A percentile compares a stretch with the other conserved stretches of the same genome.
Conservation (phyloP, 2,888 invertebrate species). For the Axea sp. region DNA sequence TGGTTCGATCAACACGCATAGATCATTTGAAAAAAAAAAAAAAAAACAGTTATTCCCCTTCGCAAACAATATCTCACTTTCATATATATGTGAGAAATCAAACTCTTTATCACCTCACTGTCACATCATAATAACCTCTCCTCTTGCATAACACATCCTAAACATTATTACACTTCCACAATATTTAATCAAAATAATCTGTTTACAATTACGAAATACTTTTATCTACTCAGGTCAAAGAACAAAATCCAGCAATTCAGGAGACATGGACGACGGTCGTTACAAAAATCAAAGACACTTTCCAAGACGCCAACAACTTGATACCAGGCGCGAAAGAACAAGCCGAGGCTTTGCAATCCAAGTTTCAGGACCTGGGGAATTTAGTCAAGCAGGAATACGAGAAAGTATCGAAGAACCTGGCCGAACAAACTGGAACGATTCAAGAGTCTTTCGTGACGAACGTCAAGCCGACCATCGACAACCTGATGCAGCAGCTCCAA, state of each 20-base stretch:
- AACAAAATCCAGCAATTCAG: conserved; percentile 74
- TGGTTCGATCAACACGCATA: too few relatives aligned
- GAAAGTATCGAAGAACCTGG: conserved; percentile 70
- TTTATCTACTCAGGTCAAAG: conserved; percentile 69
- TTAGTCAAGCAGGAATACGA: conserved; percentile 72
- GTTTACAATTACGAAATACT: conserved; percentile 31
- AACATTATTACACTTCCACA: neutral
- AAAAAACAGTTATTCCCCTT: too few relatives aligned
- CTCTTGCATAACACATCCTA: conserved; percentile 14
- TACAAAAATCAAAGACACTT: conserved; percentile 68
- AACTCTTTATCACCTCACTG: neutral
- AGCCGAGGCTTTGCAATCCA: conserved; percentile 69
- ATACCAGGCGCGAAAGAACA: conserved; percentile 75
- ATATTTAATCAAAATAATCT: conserved; percentile 12
- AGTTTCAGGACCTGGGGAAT: conserved; percentile 73
- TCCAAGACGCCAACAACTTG: conserved; percentile 71
- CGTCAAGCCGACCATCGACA: conserved; percentile 74
- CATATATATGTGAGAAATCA: neutral
- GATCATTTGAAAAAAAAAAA: too few relatives aligned
- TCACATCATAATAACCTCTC: conserved; percentile 12
- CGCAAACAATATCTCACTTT: conserved; percentile 3
- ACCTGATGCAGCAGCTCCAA: conserved; percentile 72
- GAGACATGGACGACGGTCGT: conserved; percentile 70
- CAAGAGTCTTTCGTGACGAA: conserved; percentile 73
- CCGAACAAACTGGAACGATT: conserved; percentile 70